Base-by-base conservation (phyloP, 1,140 invertebrate species). In the Oscheius sp. region DNA sequence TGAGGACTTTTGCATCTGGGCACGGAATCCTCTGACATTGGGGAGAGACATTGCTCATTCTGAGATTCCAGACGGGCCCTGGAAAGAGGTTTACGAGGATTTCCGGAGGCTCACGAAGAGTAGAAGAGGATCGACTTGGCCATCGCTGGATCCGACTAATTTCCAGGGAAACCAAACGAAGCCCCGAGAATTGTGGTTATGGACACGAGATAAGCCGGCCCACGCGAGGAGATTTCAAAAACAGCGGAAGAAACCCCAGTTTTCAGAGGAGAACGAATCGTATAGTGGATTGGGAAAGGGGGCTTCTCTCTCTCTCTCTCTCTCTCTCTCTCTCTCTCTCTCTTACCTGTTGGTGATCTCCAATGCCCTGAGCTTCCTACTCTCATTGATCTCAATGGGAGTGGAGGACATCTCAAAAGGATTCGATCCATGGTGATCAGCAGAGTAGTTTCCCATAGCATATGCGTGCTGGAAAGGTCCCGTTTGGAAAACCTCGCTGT, bases 401-500 rank as follows among this genome's bases (percentile, higher is more conserved):
- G 84, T 84, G 3, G 84, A 81, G 0, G 77, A 73, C 35, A 80
- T 78, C 68, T 83, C 82, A 45, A 77, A 83, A 10, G 81, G 82
- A 20, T 82, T 82, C 3, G 79, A 78, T 28, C 82, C 79, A 28
- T 79, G 71, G 62, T 83, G 82, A 20, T 58, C 52, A 15, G 15
- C n/a, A 31, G 59, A 34, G 31, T 63, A 34, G 61, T 34, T 36
- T 26, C 58, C 28, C 49, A 67, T 55, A 15, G 64, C 63, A 31
- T 61, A 74, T 2, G 15, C 67, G 20, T 77, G 70, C 42, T 72
- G 65, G 58, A 80, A 80, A 23, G 79, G 79, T 23, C 70, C 77
- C n/a, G 63, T 62, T 35, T 80, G 78, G 69, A 81, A 81, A 13
- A 80, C 46, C 65, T 81, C 79, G 29, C 76, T 73, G 75, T 79